phyloP scores from a whole-genome alignment of 2,888 invertebrate genomes.

The Luperina nickerlii region DNA sequence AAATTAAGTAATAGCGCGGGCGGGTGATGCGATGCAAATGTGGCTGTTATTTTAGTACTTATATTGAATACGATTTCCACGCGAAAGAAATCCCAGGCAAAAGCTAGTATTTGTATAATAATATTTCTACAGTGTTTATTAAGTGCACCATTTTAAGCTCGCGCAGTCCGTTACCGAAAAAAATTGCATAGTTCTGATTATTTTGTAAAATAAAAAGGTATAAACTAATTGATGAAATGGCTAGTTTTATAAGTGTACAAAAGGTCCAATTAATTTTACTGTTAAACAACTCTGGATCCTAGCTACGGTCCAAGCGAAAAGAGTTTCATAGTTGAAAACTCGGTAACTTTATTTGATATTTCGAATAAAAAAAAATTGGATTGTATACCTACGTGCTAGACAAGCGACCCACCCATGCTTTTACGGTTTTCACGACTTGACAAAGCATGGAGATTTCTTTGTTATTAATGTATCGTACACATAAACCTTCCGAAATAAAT shows the following conservation, averaged over 20 bases:
- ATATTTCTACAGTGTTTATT: neutral
- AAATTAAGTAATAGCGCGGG: neutral
- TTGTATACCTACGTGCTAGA: neutral
- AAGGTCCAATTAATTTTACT: conserved; percentile 45
- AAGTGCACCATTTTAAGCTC: neutral
- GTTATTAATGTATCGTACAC: neutral
- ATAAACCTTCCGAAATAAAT: neutral
- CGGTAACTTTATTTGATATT: conserved; percentile 1
- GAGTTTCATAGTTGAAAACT: conserved; percentile 5
- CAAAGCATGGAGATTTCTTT: neutral
- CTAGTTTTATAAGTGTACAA: conserved; percentile 51
- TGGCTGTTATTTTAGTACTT: neutral
- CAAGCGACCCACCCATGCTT: neutral
- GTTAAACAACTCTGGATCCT: conserved; percentile 16
- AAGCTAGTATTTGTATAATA: neutral
- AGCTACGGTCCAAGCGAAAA: conserved; percentile 48
- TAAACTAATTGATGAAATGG: conserved; percentile 29
- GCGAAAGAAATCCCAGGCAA: neutral
- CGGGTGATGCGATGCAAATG: neutral
- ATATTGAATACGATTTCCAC: neutral
- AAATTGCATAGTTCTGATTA: neutral
- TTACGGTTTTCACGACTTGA: neutral
- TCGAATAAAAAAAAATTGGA: neutral
- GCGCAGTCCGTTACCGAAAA: conserved; percentile 1
- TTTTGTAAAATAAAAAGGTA: conserved; percentile 9